Evolutionary conservation across 2,888 invertebrate species (phyloP), one percentile per base, ranked within the genome.

Genomic region (Lycia hirtaria): DNA sequence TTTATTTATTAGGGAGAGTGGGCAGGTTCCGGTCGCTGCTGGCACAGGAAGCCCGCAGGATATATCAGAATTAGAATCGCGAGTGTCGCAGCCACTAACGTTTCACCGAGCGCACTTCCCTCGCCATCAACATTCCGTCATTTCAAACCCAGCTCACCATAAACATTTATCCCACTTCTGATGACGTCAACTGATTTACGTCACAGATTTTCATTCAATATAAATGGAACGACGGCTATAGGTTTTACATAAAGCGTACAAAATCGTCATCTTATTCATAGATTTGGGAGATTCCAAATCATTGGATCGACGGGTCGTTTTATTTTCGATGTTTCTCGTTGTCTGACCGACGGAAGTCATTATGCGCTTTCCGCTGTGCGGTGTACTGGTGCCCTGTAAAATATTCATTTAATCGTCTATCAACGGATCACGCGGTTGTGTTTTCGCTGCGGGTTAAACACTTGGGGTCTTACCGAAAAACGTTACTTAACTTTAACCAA

Each of bases 311-410:
- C 66, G 63, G 62, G 66, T 73, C 62, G 74, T 83, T 87, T 86
- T 85, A 83, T 85, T 87, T 87, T 87, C 67, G 80, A 80, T 81
- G 82, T 83, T 87, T 84, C 85, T 85, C 81, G 80, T 76, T 77
- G 82, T 78, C 78, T 75, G 76, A 59, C 75, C 78, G 81, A 73
- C 88, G 90, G 90, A 91, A 90, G 82, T 91, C 85, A 90, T 92
- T 91, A 92, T 90, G 83, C 91, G 83, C 82, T 91, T 88, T 87
- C 88, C 88, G 88, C 78, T 78, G 83, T 75, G 70, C 80, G 74
- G 71, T 77, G 81, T 87, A 82, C 78, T 83, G 78, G 64, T 80
- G 83, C 76, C 80, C 82, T 85, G 85, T 87, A 81, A 87, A 87
- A 69, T 87, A 88, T 88, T 88, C 85, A 90, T 88, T 86, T 81